Conservation (phyloP, 2,888 invertebrate genomes). For the Temnothorax ravouxi region DNA sequence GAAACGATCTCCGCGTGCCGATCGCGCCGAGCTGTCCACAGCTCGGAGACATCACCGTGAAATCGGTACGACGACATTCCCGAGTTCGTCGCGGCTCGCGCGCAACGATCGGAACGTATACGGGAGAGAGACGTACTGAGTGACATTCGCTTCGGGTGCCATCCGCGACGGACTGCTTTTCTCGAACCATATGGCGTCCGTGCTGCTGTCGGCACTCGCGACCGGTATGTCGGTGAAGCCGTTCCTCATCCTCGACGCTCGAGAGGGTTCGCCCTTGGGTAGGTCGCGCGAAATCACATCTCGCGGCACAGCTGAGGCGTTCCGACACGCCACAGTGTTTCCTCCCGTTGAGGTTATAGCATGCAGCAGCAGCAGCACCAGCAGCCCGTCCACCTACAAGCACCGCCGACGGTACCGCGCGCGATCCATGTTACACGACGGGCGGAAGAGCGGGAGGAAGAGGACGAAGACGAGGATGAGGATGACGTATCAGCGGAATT, state of each 20-base stretch:
- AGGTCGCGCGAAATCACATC: slow-evolving; percentile 67
- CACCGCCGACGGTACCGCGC: slow-evolving; percentile 69
- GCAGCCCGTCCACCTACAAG: slow-evolving; percentile 61
- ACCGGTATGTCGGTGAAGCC: slow-evolving; percentile 73
- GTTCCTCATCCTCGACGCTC: slow-evolving; percentile 72
- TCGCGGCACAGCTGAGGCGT: slow-evolving; percentile 54
- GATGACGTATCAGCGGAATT: slow-evolving; percentile 31
- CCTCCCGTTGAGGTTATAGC: slow-evolving; percentile 66
- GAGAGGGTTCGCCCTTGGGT: slow-evolving; percentile 20
- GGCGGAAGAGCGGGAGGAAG: slow-evolving; percentile 21
- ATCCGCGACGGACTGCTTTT: slow-evolving; percentile 72
- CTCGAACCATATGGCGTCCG: slow-evolving; percentile 77
- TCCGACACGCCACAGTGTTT: slow-evolving; percentile 34
- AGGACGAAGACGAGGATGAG: slow-evolving; percentile 23
- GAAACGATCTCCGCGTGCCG: not conserved
- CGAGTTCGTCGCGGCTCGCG: not conserved
- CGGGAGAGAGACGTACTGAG: slow-evolving; percentile 68
- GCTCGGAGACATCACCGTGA: not conserved
- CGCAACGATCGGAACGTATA: not conserved
- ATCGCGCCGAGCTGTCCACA: not conserved
- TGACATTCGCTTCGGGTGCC: slow-evolving; percentile 73
- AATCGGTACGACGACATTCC: not conserved
- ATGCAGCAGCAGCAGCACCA: slow-evolving; percentile 29
- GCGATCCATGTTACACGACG: slow-evolving; percentile 73
- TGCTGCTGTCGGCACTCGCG: slow-evolving; percentile 74